Conservation (phyloP, 2,797 vertebrate species). For the Agapornis canus region DNA sequence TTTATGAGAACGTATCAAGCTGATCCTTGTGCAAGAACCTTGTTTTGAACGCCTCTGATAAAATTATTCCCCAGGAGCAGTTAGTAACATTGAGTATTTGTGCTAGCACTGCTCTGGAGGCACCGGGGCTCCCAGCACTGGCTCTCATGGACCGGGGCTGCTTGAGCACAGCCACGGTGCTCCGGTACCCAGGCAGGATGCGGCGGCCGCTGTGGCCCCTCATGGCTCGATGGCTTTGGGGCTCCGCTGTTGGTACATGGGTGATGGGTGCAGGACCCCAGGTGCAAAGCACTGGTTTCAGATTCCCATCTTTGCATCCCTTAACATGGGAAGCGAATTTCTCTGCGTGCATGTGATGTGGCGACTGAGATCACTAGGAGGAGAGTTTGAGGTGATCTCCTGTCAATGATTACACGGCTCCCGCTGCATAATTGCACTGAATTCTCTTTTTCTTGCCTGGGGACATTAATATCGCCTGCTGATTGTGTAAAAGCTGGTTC, state of each 20-base stretch:
- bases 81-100: background rate
- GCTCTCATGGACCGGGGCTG: background rate
- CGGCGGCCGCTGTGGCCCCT: background rate
- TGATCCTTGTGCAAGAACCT: constrained; percentile 65
- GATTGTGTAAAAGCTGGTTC: background rate
- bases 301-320: accelerated
- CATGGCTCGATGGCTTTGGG: background rate
- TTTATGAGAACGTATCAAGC: constrained; percentile 63
- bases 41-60: constrained; percentile 48
- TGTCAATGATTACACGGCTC: constrained; percentile 21
- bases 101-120: background rate
- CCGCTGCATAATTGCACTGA: background rate
- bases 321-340: accelerated
- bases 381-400: constrained; percentile 10
- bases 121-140: background rate
- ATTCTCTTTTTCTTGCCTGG: constrained; percentile 38
- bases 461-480: constrained; percentile 23
- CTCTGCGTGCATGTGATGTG: accelerated
- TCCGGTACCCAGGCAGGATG: background rate
- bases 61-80: constrained; percentile 37
- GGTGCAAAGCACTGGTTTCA: accelerated
- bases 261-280: background rate
- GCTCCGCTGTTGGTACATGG: background rate
- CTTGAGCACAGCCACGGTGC: background rate
- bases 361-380: background rate